Conservation (phyloP, 2,113 vertebrate genomes). For the Acinonyx jubatus region DNA sequence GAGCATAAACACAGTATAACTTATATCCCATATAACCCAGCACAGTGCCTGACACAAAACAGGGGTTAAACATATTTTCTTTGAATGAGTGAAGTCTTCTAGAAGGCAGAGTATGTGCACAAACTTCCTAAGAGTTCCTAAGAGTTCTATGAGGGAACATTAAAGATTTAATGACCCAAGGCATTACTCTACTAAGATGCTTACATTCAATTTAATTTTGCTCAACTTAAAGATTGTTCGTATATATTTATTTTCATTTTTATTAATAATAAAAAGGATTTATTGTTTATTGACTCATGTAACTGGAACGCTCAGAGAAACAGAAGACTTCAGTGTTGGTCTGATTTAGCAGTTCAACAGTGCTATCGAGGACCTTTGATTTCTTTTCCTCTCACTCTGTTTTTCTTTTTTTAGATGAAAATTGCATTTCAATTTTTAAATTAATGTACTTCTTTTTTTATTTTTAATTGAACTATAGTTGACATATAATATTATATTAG, state of each 20-base stretch:
- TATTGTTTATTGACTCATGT: neutral
- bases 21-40: neutral
- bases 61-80: neutral
- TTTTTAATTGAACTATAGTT: neutral
- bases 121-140: neutral
- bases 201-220: neutral
- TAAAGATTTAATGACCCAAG: slow-evolving; percentile 29
- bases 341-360: neutral
- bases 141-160: neutral
- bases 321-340: neutral
- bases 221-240: neutral
- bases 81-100: neutral
- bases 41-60: neutral
- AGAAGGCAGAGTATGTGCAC: neutral
- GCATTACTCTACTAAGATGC: neutral
- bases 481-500: neutral
- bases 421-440: neutral
- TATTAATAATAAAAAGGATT: neutral
- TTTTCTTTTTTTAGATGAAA: neutral
- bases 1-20: neutral
- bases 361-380: neutral
- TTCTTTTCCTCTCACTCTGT: neutral
- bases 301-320: neutral
- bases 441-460: neutral
- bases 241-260: neutral